Percentiles rank a stretch among this genome's conserved stretches.
These are phyloP conservation scores for Onychostruthus taczanowskii DNA, from an alignment of 2,113 vertebrate genomes.

Conservation along the genomic window DNA sequence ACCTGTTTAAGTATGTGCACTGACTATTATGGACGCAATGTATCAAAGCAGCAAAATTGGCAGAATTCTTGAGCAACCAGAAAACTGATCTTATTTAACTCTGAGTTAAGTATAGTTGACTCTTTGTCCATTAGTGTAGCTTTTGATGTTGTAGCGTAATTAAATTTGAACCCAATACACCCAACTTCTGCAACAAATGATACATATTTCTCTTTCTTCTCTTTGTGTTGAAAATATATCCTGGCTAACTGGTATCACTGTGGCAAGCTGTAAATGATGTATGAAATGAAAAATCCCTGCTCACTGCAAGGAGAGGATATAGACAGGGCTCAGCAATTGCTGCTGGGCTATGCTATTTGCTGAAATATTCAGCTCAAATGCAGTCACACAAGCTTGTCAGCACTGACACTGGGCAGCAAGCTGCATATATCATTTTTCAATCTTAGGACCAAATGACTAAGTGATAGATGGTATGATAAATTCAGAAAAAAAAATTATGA, in stretches of 20 bases:
- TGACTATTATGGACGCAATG: constrained; percentile 18
- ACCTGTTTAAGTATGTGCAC: background rate
- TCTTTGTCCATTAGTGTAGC: constrained; percentile 31
- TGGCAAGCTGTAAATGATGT: constrained; percentile 71
- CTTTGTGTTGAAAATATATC: constrained; percentile 48
- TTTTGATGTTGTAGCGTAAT: constrained; percentile 56
- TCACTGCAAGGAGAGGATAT: constrained; percentile 45
- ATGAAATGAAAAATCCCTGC: constrained; percentile 68
- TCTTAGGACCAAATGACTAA: constrained; percentile 16
- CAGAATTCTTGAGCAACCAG: constrained; percentile 4
- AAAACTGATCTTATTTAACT: constrained; percentile 38
- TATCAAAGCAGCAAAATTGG: constrained; percentile 29
- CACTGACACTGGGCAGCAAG: constrained; percentile 33
- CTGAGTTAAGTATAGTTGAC: constrained; percentile 17
- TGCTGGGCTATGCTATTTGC: constrained; percentile 56
- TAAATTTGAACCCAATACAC: constrained; percentile 45
- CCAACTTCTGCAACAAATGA: constrained; percentile 52
- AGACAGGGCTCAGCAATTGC: constrained; percentile 42
- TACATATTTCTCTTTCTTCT: constrained; percentile 46
- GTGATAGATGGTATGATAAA: background rate
- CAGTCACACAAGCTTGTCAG: constrained; percentile 37
- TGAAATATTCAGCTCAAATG: constrained; percentile 58
- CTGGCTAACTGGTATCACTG: constrained; percentile 58
- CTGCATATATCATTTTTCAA: constrained; percentile 36
- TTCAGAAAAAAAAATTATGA: background rate